These are phyloP conservation scores for Nymphalis c-album DNA, from an alignment of 2,888 invertebrate species.

Conservation along the genomic window DNA sequence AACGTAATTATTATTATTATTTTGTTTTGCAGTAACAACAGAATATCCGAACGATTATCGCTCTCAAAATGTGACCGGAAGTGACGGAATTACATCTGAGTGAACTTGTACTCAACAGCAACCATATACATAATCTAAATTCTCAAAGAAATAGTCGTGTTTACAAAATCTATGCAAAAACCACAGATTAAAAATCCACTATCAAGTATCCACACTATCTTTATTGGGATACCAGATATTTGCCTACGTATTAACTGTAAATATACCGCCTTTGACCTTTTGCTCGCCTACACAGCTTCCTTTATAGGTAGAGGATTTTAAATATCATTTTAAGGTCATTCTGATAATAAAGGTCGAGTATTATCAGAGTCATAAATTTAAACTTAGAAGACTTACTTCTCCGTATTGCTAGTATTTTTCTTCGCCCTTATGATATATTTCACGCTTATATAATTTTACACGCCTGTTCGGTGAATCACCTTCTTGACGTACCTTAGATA, in stretches of 20 bases:
- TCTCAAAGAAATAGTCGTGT: background rate
- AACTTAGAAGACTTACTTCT: background rate
- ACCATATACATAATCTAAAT: background rate
- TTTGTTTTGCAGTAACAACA: too few species aligned
- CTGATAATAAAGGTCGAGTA: background rate
- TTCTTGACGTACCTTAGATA: background rate
- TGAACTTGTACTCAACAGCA: too few species aligned
- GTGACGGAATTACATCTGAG: too few species aligned
- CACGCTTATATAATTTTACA: background rate
- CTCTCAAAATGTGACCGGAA: too few species aligned
- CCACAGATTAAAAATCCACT: background rate
- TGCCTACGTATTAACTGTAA: constrained; percentile 13
- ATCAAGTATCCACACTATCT: background rate
- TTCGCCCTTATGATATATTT: background rate
- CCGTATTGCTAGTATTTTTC: background rate
- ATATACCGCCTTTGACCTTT: constrained; percentile 27
- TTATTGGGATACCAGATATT: constrained; percentile 7
- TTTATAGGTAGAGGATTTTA: constrained; percentile 17
- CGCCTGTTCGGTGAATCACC: background rate
- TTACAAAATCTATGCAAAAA: background rate
- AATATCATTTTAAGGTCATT: constrained; percentile 1
- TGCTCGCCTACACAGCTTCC: constrained; percentile 18
- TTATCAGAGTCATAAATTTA: constrained; percentile 1
- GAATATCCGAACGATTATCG: too few species aligned
- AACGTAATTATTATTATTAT: too few species aligned